A percentile compares a stretch with the other conserved stretches of the same genome.
These are phyloP conservation scores for Sinonovacula constricta DNA, from an alignment of 1,140 invertebrate species.

Conservation along the genomic window DNA sequence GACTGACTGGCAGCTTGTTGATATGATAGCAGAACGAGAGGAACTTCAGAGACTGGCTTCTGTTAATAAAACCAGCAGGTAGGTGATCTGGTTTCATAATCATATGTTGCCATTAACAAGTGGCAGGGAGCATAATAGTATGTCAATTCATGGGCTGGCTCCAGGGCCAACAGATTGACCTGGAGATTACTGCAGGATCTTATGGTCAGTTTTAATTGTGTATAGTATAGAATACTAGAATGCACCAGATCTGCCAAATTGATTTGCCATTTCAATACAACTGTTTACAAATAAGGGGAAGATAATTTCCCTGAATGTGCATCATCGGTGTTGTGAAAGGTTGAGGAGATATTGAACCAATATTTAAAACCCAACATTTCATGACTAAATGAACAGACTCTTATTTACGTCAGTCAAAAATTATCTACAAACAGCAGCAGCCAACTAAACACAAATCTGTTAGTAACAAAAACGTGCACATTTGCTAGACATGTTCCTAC, in stretches of 20 bases:
- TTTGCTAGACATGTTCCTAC: not conserved
- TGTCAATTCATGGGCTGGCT: not conserved
- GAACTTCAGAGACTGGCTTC: slow-evolving; percentile 13
- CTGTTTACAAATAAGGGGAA: no score
- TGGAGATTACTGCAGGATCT: not conserved
- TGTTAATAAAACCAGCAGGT: slow-evolving; percentile 2
- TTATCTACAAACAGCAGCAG: not conserved
- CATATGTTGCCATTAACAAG: not conserved
- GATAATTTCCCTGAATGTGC: no score
- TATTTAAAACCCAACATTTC: no score
- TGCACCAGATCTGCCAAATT: not conserved
- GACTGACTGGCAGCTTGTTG: slow-evolving; percentile 51
- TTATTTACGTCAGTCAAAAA: no score
- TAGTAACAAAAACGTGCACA: not conserved
- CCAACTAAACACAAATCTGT: not conserved
- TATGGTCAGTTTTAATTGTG: not conserved
- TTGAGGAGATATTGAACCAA: no score
- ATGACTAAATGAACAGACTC: no score
- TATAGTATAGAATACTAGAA: not conserved
- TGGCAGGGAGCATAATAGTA: slow-evolving; percentile 5
- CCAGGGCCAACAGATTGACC: no score
- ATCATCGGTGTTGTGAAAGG: no score
- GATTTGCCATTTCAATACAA: not conserved
- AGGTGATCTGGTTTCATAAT: not conserved
- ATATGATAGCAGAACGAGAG: slow-evolving; percentile 46